Evolutionary conservation across 1,140 invertebrate species (phyloP).

Genomic region (Cyclargus thomasi): DNA sequence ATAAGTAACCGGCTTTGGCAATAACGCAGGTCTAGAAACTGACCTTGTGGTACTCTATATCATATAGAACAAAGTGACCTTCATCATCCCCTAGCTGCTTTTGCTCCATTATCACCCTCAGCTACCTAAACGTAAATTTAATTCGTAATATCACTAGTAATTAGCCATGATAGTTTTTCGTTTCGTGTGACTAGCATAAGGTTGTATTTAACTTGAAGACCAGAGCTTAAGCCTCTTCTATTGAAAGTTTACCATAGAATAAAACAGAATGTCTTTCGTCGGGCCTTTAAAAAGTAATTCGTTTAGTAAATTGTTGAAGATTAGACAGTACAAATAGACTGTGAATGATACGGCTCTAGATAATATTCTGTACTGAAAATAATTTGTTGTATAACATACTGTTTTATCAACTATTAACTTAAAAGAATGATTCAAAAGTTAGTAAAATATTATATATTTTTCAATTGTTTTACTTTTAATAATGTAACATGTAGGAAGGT

Average conservation of each 20-base stretch:
- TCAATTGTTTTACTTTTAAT: too few relatives aligned
- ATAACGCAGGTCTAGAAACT: slow-evolving; percentile 14
- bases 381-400: too few relatives aligned
- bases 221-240: slow-evolving; percentile 15
- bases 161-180: slow-evolving; percentile 1
- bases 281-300: not conserved
- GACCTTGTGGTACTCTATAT: slow-evolving; percentile 35
- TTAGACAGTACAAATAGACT: slow-evolving; percentile 2
- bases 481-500: not conserved
- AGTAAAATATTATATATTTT: too few relatives aligned
- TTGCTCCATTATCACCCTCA: slow-evolving; percentile 43
- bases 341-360: not conserved
- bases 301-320: not conserved
- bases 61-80: slow-evolving; percentile 69
- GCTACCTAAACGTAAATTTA: slow-evolving; percentile 4
- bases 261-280: not conserved
- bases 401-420: too few relatives aligned
- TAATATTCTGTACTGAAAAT: not conserved
- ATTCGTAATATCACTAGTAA: slow-evolving; percentile 21
- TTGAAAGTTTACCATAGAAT: slow-evolving; percentile 5
- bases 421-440: too few relatives aligned
- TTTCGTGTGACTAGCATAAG: slow-evolving; percentile 7
- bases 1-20: not conserved
- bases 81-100: slow-evolving; percentile 65
- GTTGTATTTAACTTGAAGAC: slow-evolving; percentile 10